phyloP scores from a whole-genome alignment of 2,888 invertebrate species.

The Lottia gigantea region DNA sequence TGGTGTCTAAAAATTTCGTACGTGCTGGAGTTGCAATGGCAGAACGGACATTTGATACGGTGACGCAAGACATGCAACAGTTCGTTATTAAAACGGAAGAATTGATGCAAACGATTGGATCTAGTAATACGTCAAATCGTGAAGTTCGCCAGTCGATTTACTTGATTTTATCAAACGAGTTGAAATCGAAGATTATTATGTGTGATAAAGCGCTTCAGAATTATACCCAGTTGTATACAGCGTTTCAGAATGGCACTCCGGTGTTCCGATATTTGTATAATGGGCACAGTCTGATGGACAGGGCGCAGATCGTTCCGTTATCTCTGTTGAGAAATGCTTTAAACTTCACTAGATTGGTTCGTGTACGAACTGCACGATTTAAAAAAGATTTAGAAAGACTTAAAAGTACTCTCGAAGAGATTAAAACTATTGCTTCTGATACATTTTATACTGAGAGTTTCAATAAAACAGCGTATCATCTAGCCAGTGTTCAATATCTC shows the following conservation, averaged over 20 bases:
- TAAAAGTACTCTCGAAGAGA: conserved; percentile 16
- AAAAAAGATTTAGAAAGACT: conserved; percentile 27
- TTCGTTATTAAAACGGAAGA: conserved; percentile 27
- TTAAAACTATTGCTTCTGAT: conserved; percentile 24
- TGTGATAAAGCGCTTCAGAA: conserved; percentile 33
- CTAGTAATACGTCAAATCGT: not conserved
- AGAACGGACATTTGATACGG: conserved; percentile 42
- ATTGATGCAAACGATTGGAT: not conserved
- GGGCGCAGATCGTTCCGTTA: conserved; percentile 34
- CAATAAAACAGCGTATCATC: conserved; percentile 4
- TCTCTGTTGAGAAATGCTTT: conserved; percentile 34
- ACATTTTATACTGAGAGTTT: conserved; percentile 19
- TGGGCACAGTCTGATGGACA: conserved; percentile 24
- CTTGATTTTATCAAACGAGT: conserved; percentile 22
- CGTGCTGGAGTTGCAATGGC: conserved; percentile 48
- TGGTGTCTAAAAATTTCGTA: conserved; percentile 45
- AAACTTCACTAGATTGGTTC: conserved; percentile 24
- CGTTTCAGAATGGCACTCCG: conserved; percentile 31
- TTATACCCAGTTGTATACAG: conserved; percentile 36
- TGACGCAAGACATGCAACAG: conserved; percentile 38
- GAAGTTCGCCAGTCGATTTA: conserved; percentile 26
- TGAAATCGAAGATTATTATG: conserved; percentile 36
- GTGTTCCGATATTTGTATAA: conserved; percentile 44
- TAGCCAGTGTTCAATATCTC: conserved; percentile 19
- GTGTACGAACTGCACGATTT: conserved; percentile 25